Percentiles rank a stretch among this genome's conserved stretches.
Evolutionary conservation across 2,888 invertebrate genomes (phyloP).

Genomic region (Drosophila imparisetae): DNA sequence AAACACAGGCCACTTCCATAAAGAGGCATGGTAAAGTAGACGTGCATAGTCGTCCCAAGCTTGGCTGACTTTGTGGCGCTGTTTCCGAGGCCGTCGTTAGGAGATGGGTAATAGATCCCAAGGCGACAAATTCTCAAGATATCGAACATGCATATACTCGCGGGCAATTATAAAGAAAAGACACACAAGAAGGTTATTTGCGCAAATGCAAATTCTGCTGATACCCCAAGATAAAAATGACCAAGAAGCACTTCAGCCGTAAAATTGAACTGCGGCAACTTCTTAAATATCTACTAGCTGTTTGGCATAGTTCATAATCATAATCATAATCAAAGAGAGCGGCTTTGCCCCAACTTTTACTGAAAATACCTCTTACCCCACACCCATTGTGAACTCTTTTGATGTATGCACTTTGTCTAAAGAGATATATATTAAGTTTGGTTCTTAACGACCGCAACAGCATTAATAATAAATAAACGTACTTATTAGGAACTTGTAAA

Average conservation of each 20-base stretch:
- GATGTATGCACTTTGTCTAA: background rate
- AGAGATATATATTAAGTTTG: background rate
- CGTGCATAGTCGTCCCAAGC: background rate
- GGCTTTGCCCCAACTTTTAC: background rate
- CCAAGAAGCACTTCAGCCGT: background rate
- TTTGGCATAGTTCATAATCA: too few relatives aligned
- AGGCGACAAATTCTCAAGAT: slow-evolving; percentile 88
- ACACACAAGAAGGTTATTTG: too few relatives aligned
- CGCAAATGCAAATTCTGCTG: slow-evolving; percentile 83
- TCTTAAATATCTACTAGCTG: too few relatives aligned
- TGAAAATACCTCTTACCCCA: background rate
- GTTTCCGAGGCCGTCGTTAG: background rate
- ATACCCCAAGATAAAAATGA: slow-evolving; percentile 84
- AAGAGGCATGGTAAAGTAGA: slow-evolving; percentile 93
- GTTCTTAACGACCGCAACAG: background rate
- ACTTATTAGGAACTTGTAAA: background rate
- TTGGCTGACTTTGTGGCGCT: background rate
- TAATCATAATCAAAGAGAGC: background rate
- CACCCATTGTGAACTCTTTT: background rate
- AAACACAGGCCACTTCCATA: slow-evolving; percentile 96
- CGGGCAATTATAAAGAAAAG: slow-evolving; percentile 86
- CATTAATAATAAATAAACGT: background rate
- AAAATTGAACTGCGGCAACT: background rate
- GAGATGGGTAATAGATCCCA: slow-evolving; percentile 87
- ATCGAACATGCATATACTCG: slow-evolving; percentile 86